Conservation (phyloP, 2,113 vertebrate genomes). For the Sceloporus tristichus region DNA sequence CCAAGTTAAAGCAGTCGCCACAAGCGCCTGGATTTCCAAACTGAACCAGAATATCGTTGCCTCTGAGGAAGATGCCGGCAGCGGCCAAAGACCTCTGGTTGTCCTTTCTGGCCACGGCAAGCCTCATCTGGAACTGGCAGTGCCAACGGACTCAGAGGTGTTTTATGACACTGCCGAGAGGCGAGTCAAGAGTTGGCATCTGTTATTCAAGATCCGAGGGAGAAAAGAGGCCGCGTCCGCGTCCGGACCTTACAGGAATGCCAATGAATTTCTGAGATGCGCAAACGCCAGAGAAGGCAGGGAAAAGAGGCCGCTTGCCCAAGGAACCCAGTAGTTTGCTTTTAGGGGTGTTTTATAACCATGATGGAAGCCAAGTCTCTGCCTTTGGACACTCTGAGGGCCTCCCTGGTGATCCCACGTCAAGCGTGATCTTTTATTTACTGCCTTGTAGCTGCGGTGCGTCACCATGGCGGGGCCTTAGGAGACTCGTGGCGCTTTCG, state of each 20-base stretch:
- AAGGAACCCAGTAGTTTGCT: neutral
- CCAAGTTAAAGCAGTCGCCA: too few relatives aligned
- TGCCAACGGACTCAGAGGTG: neutral
- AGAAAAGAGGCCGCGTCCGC: neutral
- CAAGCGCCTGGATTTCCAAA: too few relatives aligned
- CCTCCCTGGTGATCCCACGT: neutral
- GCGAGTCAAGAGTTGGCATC: neutral
- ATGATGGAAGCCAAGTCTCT: too few relatives aligned
- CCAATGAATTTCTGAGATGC: neutral
- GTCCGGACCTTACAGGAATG: neutral
- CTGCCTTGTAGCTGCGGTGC: neutral
- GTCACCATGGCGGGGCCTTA: neutral
- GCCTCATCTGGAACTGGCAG: neutral
- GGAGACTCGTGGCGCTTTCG: neutral
- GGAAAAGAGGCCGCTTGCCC: neutral
- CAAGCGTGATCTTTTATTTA: conserved; percentile 17
- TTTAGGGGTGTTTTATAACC: neutral
- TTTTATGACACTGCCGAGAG: neutral
- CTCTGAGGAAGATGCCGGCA: neutral
- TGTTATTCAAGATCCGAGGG: neutral
- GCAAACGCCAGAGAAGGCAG: neutral
- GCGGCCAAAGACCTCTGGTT: neutral
- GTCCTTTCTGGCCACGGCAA: neutral
- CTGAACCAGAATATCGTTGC: too few relatives aligned
- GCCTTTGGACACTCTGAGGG: neutral